These are phyloP conservation scores for Mungos mungo DNA, from an alignment of 2,113 vertebrate genomes.

Conservation along the genomic window DNA sequence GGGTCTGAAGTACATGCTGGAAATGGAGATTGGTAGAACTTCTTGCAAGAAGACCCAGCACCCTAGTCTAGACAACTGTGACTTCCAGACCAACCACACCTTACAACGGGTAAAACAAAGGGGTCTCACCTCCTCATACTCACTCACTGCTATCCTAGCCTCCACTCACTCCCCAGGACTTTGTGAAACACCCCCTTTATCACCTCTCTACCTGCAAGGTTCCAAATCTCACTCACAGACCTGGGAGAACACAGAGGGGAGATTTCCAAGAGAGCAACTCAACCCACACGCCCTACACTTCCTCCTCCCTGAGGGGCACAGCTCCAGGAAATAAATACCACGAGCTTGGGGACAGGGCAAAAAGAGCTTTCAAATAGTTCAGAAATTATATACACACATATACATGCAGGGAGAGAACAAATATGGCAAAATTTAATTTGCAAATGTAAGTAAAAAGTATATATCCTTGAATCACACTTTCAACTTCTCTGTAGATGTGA, in stretches of 20 bases:
- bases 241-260: background rate
- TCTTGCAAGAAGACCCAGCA: conserved; percentile 80
- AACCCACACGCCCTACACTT: background rate
- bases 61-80: conserved; percentile 79
- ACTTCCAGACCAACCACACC: conserved; percentile 79
- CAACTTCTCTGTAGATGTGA: background rate
- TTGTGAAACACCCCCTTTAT: background rate
- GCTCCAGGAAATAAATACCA: background rate
- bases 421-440: background rate
- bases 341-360: background rate
- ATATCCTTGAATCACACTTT: background rate
- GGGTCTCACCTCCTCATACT: background rate
- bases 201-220: rapidly evolving
- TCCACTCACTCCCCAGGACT: no score
- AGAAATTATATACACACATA: background rate
- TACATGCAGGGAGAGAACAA: background rate
- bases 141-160: no score
- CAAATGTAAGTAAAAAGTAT: background rate
- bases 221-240: background rate
- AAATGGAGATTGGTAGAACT: conserved; percentile 79
- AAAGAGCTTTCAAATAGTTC: background rate
- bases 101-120: conserved; percentile 76
- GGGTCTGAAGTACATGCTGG: conserved; percentile 85
- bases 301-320: background rate
- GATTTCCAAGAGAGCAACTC: background rate